Evolutionary conservation across 1,140 invertebrate genomes (phyloP).

Genomic region (Vanessa atalanta): DNA sequence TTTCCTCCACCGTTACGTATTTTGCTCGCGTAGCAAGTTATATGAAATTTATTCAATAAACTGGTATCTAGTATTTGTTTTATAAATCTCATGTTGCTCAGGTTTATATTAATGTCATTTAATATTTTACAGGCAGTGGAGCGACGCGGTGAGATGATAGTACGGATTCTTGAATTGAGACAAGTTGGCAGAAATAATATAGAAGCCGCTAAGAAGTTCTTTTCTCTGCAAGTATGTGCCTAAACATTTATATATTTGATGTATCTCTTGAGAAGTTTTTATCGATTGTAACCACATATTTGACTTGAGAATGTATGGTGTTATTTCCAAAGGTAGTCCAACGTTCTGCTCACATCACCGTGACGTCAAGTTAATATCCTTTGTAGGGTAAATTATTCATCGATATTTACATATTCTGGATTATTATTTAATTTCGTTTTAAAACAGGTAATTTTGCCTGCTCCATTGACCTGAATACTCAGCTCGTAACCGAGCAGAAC

Average conservation of each 20-base stretch:
- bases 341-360: not conserved
- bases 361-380: slow-evolving; percentile 16
- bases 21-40: not conserved
- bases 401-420: slow-evolving; percentile 41
- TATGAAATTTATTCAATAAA: not conserved
- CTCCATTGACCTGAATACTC: slow-evolving; percentile 67
- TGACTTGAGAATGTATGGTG: no score
- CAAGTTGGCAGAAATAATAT: slow-evolving; percentile 91
- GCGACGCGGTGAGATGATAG: slow-evolving; percentile 95
- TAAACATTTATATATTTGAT: not conserved
- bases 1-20: not conserved
- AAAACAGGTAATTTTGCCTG: slow-evolving; percentile 60
- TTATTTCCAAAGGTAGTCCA: slow-evolving; percentile 2
- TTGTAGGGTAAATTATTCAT: slow-evolving; percentile 41
- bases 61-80: not conserved
- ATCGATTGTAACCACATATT: no score
- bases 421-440: slow-evolving; percentile 47
- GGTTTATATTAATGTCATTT: slow-evolving; percentile 4
- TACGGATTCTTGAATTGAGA: slow-evolving; percentile 92
- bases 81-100: not conserved
- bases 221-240: slow-evolving; percentile 83
- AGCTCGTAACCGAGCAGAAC: slow-evolving; percentile 59
- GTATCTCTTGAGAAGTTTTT: no score
- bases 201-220: slow-evolving; percentile 91
- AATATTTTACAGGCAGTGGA: slow-evolving; percentile 86